Evolutionary conservation across 2,113 vertebrate genomes (phyloP).

Genomic region (Oreochromis tanganicae): DNA sequence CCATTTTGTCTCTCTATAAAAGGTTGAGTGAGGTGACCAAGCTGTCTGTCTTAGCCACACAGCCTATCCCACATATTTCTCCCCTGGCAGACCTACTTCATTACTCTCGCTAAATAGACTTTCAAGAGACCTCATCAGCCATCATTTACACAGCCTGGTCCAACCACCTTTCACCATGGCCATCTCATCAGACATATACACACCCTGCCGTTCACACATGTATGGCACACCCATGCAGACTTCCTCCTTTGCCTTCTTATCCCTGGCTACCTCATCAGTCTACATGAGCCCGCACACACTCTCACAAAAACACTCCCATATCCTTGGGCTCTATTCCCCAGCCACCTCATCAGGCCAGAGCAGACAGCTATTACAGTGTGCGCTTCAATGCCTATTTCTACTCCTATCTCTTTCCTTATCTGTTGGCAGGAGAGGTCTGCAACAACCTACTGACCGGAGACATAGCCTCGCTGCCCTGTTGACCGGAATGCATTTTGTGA

Average conservation of each 20-base stretch:
- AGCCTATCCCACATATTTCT: conserved; percentile 50
- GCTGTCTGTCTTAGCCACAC: conserved; percentile 39
- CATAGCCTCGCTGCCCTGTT: background rate
- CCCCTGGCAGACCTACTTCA: conserved; percentile 57
- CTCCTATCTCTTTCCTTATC: conserved; percentile 43
- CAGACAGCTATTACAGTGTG: conserved; percentile 56
- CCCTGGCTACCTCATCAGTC: conserved; percentile 23
- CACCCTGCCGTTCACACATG: conserved; percentile 1
- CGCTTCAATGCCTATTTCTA: conserved; percentile 26
- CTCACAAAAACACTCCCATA: background rate
- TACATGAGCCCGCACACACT: background rate
- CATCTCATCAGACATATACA: conserved; percentile 36
- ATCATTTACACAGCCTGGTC: conserved; percentile 43
- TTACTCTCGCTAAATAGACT: conserved; percentile 67
- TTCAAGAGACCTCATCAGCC: conserved; percentile 59
- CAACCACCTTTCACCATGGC: conserved; percentile 47
- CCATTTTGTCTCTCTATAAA: conserved; percentile 14
- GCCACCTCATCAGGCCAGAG: conserved; percentile 55
- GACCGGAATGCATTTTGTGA: conserved; percentile 5
- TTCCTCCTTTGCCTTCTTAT: conserved; percentile 11
- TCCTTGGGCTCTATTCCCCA: conserved; percentile 37
- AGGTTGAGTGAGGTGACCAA: conserved; percentile 54
- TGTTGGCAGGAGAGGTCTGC: conserved; percentile 12
- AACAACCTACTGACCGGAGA: conserved; percentile 50
- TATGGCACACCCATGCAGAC: background rate